A percentile compares a stretch with the other conserved stretches of the same genome.
Evolutionary conservation across 2,888 invertebrate species (phyloP).

Genomic region (Theodoxus fluviatilis): DNA sequence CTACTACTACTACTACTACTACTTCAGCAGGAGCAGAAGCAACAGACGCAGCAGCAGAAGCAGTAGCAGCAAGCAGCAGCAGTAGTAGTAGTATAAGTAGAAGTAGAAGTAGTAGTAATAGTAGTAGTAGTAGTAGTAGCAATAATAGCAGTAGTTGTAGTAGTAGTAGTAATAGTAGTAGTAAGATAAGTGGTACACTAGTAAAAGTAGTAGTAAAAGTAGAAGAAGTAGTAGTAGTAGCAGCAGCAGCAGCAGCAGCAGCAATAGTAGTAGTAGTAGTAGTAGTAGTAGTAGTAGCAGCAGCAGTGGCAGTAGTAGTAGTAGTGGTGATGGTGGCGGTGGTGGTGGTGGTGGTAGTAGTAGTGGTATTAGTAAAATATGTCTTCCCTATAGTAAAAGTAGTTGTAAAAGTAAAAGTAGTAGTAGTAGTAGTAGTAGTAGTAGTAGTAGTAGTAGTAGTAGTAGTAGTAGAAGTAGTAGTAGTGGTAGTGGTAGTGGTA

Average conservation of each 20-base stretch:
- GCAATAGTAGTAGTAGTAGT: constrained; percentile 17
- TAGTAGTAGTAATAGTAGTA: too few species aligned
- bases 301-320: constrained; percentile 23
- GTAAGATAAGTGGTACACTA: too few species aligned
- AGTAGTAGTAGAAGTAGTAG: background rate
- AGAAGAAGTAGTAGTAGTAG: too few species aligned
- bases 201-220: too few species aligned
- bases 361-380: constrained; percentile 16
- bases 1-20: constrained; percentile 1
- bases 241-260: too few species aligned
- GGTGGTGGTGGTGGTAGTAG: constrained; percentile 3
- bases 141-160: too few species aligned
- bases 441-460: constrained; percentile 3
- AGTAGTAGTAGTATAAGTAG: too few species aligned
- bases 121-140: too few species aligned
- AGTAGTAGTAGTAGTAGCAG: constrained; percentile 17
- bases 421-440: background rate
- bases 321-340: constrained; percentile 23
- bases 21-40: background rate
- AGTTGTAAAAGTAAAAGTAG: constrained; percentile 10
- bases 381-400: constrained; percentile 13
- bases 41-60: background rate
- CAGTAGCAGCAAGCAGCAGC: too few species aligned
- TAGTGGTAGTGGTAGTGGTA: background rate
- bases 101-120: too few species aligned